Evolutionary conservation across 2,113 vertebrate genomes (phyloP).

Genomic region (Myanophis thanlyinensis): DNA sequence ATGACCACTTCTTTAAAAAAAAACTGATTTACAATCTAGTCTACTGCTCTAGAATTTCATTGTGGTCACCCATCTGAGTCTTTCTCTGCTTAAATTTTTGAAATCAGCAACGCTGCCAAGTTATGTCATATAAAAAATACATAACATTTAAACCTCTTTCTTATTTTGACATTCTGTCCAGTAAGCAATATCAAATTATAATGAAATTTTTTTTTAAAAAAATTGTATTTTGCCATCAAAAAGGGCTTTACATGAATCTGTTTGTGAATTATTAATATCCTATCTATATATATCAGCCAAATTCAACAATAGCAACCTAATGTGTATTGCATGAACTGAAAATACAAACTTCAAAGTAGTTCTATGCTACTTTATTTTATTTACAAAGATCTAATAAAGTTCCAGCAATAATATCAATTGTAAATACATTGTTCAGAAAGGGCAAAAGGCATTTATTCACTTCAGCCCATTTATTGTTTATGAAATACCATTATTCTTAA

Average conservation of each 20-base stretch:
- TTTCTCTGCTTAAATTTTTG: not conserved
- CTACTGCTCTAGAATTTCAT: not conserved
- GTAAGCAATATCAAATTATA: not conserved
- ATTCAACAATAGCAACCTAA: not conserved
- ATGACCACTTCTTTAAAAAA: not conserved
- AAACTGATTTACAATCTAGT: not conserved
- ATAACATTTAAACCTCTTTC: not conserved
- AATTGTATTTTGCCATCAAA: not conserved
- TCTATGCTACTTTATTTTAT: not conserved
- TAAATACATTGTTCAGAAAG: not conserved
- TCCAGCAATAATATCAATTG: not conserved
- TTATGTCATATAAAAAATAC: not conserved
- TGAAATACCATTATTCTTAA: not conserved
- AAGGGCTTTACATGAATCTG: not conserved
- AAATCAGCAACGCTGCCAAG: not conserved
- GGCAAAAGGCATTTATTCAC: not conserved
- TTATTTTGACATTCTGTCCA: not conserved
- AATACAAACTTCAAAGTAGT: not conserved
- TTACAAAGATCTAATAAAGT: not conserved
- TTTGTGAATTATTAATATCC: not conserved
- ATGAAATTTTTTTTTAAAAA: not conserved
- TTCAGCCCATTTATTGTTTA: not conserved
- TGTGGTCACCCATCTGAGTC: not conserved
- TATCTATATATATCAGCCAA: not conserved
- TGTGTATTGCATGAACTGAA: not conserved